A percentile compares a stretch with the other conserved stretches of the same genome.
phyloP scores from a whole-genome alignment of 2,797 vertebrate species.

The Cryptoblepharus egeriae region DNA sequence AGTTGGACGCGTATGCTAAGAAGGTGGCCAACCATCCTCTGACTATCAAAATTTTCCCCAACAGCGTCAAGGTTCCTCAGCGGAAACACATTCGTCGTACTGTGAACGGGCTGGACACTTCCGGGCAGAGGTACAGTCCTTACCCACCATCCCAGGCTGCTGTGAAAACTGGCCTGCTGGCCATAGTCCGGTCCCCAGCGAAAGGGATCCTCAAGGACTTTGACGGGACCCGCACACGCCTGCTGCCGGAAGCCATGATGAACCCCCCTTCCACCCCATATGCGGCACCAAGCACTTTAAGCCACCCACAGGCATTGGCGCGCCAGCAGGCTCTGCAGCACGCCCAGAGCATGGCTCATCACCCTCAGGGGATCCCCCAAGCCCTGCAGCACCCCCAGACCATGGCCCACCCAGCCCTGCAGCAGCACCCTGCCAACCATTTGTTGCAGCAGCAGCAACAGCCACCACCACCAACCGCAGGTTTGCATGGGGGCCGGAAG shows the following conservation, averaged over 20 bases:
- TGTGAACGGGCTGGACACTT: conserved; percentile 98
- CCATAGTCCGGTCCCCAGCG: conserved; percentile 91
- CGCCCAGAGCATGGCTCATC: conserved; percentile 82
- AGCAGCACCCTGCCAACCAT: conserved; percentile 77
- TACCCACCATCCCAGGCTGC: conserved; percentile 93
- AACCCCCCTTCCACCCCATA: conserved; percentile 89
- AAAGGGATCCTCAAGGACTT: conserved; percentile 97
- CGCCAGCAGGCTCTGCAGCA: conserved; percentile 87
- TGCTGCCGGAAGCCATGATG: conserved; percentile 94
- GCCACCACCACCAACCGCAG: conserved; percentile 40
- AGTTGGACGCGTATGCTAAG: conserved; percentile 99
- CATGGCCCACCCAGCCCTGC: conserved; percentile 80
- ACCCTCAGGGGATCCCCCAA: conserved; percentile 83
- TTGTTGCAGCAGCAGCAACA: conserved; percentile 80
- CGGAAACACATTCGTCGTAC: conserved; percentile 98
- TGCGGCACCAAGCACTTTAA: conserved; percentile 98
- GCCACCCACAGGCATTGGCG: conserved; percentile 86
- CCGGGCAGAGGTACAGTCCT: conserved; percentile 96
- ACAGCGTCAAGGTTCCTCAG: conserved; percentile 99
- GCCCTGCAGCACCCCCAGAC: conserved; percentile 75
- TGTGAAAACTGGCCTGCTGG: conserved; percentile 94
- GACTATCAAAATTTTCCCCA: conserved; percentile 99
- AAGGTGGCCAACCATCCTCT: conserved; percentile 99
- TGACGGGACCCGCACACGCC: conserved; percentile 91
- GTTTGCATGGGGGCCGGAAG: conserved; percentile 89